These are phyloP conservation scores for Colletes collaris DNA, from an alignment of 2,888 invertebrate species.

Conservation along the genomic window DNA sequence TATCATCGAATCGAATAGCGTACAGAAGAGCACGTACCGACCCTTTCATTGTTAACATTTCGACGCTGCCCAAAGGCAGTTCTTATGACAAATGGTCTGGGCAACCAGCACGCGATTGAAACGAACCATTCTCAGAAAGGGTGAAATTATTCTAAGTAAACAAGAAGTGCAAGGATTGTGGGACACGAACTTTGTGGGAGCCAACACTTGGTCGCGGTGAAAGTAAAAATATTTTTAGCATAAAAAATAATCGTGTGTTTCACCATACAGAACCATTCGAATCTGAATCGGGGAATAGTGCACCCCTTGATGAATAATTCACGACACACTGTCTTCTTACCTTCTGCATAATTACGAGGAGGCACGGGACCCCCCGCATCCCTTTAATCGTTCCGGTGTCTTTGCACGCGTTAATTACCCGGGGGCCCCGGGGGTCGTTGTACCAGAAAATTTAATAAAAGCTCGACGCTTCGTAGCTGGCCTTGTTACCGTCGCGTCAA, in stretches of 20 bases:
- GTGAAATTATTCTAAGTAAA: too few relatives aligned
- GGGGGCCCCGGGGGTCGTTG: background rate
- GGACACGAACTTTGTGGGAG: too few relatives aligned
- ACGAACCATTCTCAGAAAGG: background rate
- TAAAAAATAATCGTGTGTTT: too few relatives aligned
- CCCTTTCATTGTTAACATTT: background rate
- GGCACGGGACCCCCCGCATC: background rate
- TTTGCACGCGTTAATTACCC: constrained; percentile 22
- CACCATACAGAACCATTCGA: background rate
- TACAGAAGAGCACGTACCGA: background rate
- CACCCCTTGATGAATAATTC: constrained; percentile 3
- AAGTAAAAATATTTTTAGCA: too few relatives aligned
- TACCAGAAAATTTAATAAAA: constrained; percentile 42
- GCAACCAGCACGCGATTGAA: background rate
- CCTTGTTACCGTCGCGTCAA: constrained; percentile 26
- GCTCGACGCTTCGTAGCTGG: constrained; percentile 4
- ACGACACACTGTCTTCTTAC: background rate
- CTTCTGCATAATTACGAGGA: constrained; percentile 3
- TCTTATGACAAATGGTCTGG: background rate
- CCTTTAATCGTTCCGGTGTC: constrained; percentile 16
- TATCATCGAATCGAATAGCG: constrained; percentile 30
- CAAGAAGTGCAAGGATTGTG: too few relatives aligned
- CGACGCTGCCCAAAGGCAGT: background rate
- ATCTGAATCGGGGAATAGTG: background rate
- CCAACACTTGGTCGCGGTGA: too few relatives aligned